Evolutionary conservation across 53 echinoderm and acorn worm species (phyloP).

Genomic region (Paracentrotus lividus): DNA sequence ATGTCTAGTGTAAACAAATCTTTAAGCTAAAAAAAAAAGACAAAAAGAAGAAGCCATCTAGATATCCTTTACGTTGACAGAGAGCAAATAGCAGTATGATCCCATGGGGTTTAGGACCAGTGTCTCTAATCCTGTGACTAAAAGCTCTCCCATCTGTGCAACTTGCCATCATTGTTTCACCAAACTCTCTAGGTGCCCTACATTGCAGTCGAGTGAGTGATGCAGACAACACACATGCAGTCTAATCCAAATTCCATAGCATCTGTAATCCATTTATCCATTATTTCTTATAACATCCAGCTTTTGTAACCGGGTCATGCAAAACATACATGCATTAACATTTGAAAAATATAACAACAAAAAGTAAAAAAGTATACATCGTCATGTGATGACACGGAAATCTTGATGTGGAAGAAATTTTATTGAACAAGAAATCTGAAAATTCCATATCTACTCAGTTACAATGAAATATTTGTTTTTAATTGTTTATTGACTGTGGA

Average conservation of each 20-base stretch:
- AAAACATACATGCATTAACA: not conserved
- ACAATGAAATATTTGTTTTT: too few species aligned
- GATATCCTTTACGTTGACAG: not conserved
- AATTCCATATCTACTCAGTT: too few species aligned
- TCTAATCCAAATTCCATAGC: not conserved
- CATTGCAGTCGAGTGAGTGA: not conserved
- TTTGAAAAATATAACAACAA: too few species aligned
- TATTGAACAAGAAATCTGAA: too few species aligned
- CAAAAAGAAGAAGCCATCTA: not conserved
- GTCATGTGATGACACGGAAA: not conserved
- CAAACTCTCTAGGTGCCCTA: not conserved
- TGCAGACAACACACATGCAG: not conserved
- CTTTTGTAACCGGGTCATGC: constrained; percentile 17
- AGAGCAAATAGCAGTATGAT: not conserved
- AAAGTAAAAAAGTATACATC: too few species aligned
- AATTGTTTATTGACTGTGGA: too few species aligned
- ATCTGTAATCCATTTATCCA: constrained; percentile 22
- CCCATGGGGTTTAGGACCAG: constrained; percentile 13
- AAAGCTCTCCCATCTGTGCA: constrained; percentile 50
- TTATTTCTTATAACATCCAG: constrained; percentile 7
- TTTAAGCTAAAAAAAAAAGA: not conserved
- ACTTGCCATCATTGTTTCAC: constrained; percentile 35
- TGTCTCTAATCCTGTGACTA: not conserved
- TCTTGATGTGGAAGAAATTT: too few species aligned
- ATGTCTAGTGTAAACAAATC: not conserved